Conservation (phyloP, 1,140 invertebrate genomes). For the Heliconius himera region DNA sequence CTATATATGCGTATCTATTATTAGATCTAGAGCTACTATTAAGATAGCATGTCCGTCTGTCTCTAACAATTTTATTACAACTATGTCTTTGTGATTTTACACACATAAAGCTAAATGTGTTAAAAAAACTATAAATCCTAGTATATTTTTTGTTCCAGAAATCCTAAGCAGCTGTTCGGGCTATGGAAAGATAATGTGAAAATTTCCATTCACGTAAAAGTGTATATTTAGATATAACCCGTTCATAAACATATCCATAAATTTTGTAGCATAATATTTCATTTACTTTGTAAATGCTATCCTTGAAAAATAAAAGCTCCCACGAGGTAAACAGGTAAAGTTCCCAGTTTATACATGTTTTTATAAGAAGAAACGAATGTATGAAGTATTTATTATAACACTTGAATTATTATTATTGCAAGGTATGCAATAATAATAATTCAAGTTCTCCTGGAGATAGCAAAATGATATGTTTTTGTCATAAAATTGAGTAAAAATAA, state of each 20-base stretch:
- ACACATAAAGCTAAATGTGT: too few species aligned
- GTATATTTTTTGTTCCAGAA: neutral
- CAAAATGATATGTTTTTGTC: neutral
- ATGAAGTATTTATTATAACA: neutral
- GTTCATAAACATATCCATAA: neutral
- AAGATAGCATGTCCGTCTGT: too few species aligned
- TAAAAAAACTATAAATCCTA: too few species aligned
- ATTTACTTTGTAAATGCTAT: constrained; percentile 11
- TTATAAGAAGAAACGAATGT: neutral
- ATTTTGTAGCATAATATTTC: neutral
- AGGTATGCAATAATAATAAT: too few species aligned
- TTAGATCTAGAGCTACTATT: too few species aligned
- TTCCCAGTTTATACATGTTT: neutral
- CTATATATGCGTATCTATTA: too few species aligned
- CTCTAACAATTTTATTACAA: too few species aligned
- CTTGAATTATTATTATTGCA: constrained; percentile 1
- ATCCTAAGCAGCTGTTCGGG: neutral
- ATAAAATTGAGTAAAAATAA: neutral
- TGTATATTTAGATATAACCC: neutral
- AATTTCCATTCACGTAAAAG: neutral
- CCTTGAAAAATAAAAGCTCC: constrained; percentile 9
- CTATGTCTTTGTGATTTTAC: too few species aligned
- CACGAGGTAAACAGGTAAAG: constrained; percentile 2
- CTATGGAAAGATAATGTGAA: neutral
- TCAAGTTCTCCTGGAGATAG: neutral